These are phyloP conservation scores for Falco naumanni DNA, from an alignment of 2,797 vertebrate species.

Conservation along the genomic window DNA sequence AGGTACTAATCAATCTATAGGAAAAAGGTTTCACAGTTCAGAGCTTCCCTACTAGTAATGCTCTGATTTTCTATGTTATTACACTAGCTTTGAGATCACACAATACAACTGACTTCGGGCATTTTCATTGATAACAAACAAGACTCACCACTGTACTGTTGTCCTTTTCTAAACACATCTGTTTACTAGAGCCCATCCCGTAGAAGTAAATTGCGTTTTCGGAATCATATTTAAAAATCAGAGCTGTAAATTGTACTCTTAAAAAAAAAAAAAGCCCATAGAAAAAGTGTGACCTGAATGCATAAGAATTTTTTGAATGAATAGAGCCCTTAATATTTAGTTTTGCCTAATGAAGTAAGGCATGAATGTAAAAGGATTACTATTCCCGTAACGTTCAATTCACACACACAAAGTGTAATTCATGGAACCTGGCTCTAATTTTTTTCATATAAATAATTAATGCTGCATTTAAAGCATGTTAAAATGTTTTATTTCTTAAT, in stretches of 20 bases:
- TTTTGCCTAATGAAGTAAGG: constrained; percentile 74
- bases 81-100: neutral
- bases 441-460: constrained; percentile 81
- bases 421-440: constrained; percentile 74
- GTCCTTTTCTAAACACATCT: constrained; percentile 17
- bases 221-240: constrained; percentile 46
- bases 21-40: neutral
- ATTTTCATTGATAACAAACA: neutral
- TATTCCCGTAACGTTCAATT: constrained; percentile 72
- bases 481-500: constrained; percentile 82
- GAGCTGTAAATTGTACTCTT: constrained; percentile 34
- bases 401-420: constrained; percentile 76
- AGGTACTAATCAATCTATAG: neutral
- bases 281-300: constrained; percentile 59
- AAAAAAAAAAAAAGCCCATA: constrained; percentile 14
- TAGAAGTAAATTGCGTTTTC: constrained; percentile 4
- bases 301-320: constrained; percentile 58
- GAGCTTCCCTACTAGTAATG: neutral
- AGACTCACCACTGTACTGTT: neutral
- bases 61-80: neutral
- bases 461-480: constrained; percentile 79
- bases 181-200: neutral
- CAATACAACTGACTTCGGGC: neutral
- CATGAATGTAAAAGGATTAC: constrained; percentile 68
- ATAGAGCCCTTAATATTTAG: constrained; percentile 66